Evolutionary conservation across 2,113 vertebrate species (phyloP), one percentile per base, ranked within the genome.

Genomic region (Cygnus buccinator): DNA sequence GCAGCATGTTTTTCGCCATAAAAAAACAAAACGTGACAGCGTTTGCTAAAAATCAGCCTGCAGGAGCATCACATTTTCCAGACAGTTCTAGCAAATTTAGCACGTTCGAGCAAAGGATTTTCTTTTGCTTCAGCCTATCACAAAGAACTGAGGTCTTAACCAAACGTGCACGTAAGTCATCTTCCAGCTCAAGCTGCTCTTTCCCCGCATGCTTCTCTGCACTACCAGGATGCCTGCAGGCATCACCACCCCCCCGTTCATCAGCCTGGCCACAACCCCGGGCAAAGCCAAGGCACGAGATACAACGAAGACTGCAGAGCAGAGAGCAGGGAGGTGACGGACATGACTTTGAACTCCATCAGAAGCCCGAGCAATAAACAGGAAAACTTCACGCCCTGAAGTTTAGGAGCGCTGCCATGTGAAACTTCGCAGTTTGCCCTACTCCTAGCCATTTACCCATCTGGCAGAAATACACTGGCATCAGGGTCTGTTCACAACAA

Each of bases 21-120:
- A 48, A 48, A 22, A 46, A 20, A 46, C 20, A 46, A 19, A 46
- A 39, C 13, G 3, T 16, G n/a, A 89, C 52, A 84, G 75, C 37
- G 18, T 58, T 87, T 61, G 67, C 41, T 65, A 79, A 92, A 85
- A 85, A 66, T 19, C 84, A 55, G 58, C 84, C 61, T 50, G 35
- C 31, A 95, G 62, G 87, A 91, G 76, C 41, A 73, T 8, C 46
- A 37, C 37, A 58, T 89, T 94, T 91, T 91, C 87, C 84, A 87
- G 59, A 70, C 54, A 87, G 22, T 83, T 85, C 55, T 76, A 76
- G 77, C 20, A 63, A 91, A 62, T 21, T 2, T 37, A 90, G 50
- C 50, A 8, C 84, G 18, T 81, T 86, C 61, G 70, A 82, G 84
- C 28, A 52, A 87, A 84, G 58, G 29, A 66, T 73, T 89, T 62